phyloP scores from a whole-genome alignment of 2,888 invertebrate genomes.

The Apodemia zela region DNA sequence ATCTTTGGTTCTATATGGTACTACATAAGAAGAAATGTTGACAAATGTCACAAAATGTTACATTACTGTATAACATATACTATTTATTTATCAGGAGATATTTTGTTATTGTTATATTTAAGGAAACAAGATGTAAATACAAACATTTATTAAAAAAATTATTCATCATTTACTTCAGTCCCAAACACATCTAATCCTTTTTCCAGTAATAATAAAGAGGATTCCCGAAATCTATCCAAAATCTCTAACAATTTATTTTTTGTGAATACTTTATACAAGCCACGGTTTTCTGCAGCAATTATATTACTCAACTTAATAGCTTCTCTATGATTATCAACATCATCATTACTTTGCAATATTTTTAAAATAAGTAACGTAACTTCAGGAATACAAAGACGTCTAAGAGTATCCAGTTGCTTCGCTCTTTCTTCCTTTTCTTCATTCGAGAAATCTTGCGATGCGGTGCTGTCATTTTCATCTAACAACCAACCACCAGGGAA shows the following conservation, averaged over 20 bases:
- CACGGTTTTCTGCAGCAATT: conserved; percentile 88
- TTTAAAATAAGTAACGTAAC: conserved; percentile 88
- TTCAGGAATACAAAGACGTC: conserved; percentile 92
- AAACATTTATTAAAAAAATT: conserved; percentile 48
- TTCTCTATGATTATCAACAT: conserved; percentile 73
- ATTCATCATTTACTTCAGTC: conserved; percentile 70
- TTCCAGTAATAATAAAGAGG: conserved; percentile 87
- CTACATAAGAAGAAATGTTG: too few species aligned
- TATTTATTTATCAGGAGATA: background rate
- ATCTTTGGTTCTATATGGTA: too few species aligned
- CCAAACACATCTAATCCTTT: conserved; percentile 92
- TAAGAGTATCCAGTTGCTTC: conserved; percentile 86
- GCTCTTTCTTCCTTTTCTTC: conserved; percentile 76
- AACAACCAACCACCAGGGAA: conserved; percentile 96
- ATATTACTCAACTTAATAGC: conserved; percentile 86
- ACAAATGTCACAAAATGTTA: too few species aligned
- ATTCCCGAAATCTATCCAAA: conserved; percentile 71
- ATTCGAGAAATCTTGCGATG: conserved; percentile 64
- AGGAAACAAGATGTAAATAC: conserved; percentile 41
- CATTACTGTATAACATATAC: too few species aligned
- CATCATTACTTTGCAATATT: conserved; percentile 87
- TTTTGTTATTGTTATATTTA: background rate
- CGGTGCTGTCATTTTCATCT: conserved; percentile 82
- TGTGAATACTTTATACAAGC: conserved; percentile 89
- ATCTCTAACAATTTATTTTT: conserved; percentile 82